A percentile compares a stretch with the other conserved stretches of the same genome.
Conservation (phyloP, 1,140 invertebrate species). For the Apis florea region DNA sequence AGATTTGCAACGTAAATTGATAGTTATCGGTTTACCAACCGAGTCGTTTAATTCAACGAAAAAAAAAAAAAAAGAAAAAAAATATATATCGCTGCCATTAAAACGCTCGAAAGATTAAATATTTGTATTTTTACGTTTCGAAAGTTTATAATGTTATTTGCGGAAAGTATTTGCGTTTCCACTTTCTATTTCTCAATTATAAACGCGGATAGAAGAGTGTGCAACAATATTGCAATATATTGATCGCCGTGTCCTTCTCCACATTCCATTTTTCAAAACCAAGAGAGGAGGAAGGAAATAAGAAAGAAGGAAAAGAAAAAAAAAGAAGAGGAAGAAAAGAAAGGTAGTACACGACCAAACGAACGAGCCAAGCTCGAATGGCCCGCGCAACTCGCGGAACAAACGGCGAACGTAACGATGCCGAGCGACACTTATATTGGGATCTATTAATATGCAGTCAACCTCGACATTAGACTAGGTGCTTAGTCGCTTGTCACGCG, state of each 20-base stretch:
- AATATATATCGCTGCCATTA: not conserved
- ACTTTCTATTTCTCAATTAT: too few relatives aligned
- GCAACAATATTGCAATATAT: too few relatives aligned
- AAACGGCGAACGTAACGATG: conserved; percentile 63
- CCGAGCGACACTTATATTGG: conserved; percentile 66
- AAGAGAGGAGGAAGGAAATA: not conserved
- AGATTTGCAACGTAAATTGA: not conserved
- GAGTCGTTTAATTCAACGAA: too few relatives aligned
- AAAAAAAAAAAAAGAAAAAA: too few relatives aligned
- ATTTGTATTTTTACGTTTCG: too few relatives aligned
- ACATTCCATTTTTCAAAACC: too few relatives aligned
- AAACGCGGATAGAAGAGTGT: too few relatives aligned
- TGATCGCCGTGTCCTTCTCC: too few relatives aligned
- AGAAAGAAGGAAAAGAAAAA: not conserved
- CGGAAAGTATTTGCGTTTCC: too few relatives aligned
- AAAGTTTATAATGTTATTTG: too few relatives aligned
- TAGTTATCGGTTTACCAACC: not conserved
- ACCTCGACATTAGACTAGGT: conserved; percentile 72
- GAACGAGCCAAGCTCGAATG: conserved; percentile 10
- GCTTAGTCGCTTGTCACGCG: conserved; percentile 75
- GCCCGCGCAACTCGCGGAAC: conserved; percentile 58
- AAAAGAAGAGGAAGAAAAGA: too few relatives aligned
- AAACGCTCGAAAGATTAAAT: too few relatives aligned
- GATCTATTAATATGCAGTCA: conserved; percentile 76
- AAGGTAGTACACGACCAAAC: not conserved